These are phyloP conservation scores for Coboldia fuscipes DNA, from an alignment of 1,140 invertebrate genomes.

Conservation along the genomic window DNA sequence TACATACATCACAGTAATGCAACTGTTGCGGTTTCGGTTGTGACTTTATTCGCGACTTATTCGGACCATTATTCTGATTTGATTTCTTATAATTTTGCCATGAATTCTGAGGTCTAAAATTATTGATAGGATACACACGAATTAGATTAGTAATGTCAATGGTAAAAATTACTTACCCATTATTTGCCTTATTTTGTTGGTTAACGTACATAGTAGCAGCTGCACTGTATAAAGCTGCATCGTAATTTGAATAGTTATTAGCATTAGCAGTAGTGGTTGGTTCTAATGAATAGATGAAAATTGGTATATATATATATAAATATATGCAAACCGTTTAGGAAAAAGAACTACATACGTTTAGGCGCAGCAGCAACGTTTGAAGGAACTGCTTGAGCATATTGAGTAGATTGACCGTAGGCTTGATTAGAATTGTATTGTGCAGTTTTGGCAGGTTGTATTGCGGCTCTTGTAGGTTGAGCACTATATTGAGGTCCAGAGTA, in stretches of 20 bases:
- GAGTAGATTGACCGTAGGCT: slow-evolving; percentile 19
- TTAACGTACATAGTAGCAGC: slow-evolving; percentile 82
- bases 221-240: slow-evolving; percentile 81
- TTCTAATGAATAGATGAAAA: neutral
- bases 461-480: slow-evolving; percentile 23
- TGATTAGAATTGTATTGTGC: slow-evolving; percentile 22
- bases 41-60: slow-evolving; percentile 47
- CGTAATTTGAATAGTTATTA: slow-evolving; percentile 59
- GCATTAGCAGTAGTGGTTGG: slow-evolving; percentile 25
- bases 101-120: slow-evolving; percentile 7
- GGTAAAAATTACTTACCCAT: neutral
- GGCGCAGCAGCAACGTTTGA: slow-evolving; percentile 12
- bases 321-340: neutral
- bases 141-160: too few relatives aligned
- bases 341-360: slow-evolving; percentile 5
- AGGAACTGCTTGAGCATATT: slow-evolving; percentile 13
- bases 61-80: slow-evolving; percentile 37
- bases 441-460: slow-evolving; percentile 8
- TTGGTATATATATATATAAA: too few relatives aligned
- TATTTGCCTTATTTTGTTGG: slow-evolving; percentile 34
- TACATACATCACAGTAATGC: slow-evolving; percentile 92
- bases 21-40: slow-evolving; percentile 76
- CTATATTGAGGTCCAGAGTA: slow-evolving; percentile 23
- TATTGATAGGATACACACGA: too few relatives aligned
- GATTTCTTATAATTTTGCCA: slow-evolving; percentile 4